Percentiles rank a stretch among this genome's conserved stretches.
Evolutionary conservation across 2,797 vertebrate genomes (phyloP).

Genomic region (Heterohyrax brucei): DNA sequence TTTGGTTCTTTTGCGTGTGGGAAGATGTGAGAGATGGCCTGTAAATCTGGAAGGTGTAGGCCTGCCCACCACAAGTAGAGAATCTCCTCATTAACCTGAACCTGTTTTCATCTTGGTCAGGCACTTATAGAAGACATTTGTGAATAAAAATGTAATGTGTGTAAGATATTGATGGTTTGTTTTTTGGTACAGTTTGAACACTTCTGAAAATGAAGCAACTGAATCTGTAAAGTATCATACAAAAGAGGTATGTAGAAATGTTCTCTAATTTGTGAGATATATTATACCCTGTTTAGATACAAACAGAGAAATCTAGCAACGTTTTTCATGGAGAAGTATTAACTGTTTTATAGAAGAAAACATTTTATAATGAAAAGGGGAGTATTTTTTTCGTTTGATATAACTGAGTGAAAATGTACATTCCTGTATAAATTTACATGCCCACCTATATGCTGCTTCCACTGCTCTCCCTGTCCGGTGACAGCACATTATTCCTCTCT

Average conservation of each 20-base stretch:
- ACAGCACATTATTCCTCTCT: too few relatives aligned
- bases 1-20: not conserved
- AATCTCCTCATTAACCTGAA: not conserved
- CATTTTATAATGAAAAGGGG: not conserved
- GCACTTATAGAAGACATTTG: not conserved
- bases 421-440: too few relatives aligned
- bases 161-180: constrained; percentile 39
- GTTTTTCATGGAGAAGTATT: constrained; percentile 5
- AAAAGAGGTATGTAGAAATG: constrained; percentile 75
- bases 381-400: not conserved
- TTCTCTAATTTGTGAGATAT: not conserved
- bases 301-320: not conserved
- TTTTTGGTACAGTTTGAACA: constrained; percentile 64
- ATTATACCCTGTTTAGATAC: not conserved
- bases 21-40: not conserved
- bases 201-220: constrained; percentile 66
- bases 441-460: too few relatives aligned
- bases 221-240: not conserved
- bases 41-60: not conserved
- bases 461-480: too few relatives aligned
- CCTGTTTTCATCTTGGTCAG: not conserved
- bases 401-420: too few relatives aligned
- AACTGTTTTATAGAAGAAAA: not conserved
- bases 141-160: not conserved
- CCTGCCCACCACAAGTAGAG: not conserved